Evolutionary conservation across 2,797 vertebrate genomes (phyloP).

Genomic region (Austrolebias charrua): DNA sequence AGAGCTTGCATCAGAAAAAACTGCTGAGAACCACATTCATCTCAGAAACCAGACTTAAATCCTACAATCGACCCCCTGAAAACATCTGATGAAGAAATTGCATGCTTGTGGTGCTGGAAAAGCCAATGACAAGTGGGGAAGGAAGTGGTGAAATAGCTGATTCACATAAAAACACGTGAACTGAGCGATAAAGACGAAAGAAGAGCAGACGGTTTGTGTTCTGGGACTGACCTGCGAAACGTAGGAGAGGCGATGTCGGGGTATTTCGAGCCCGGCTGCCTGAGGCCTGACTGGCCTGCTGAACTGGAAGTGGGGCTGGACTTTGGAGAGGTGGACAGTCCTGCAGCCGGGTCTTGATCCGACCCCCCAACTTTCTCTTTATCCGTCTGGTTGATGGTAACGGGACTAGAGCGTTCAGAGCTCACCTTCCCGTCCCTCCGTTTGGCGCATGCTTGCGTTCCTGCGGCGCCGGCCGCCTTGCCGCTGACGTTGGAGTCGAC

Average conservation of each 20-base stretch:
- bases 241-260: slow-evolving; percentile 98
- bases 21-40: slow-evolving; percentile 16
- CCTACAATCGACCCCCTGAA: slow-evolving; percentile 7
- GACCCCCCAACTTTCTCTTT: slow-evolving; percentile 90
- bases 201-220: slow-evolving; percentile 2
- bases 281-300: slow-evolving; percentile 85
- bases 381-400: slow-evolving; percentile 91
- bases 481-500: slow-evolving; percentile 91
- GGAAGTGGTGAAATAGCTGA: slow-evolving; percentile 56
- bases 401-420: slow-evolving; percentile 89
- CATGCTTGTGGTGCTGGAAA: background rate
- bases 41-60: slow-evolving; percentile 2
- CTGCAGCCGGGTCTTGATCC: slow-evolving; percentile 85
- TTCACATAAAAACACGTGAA: slow-evolving; percentile 45
- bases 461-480: slow-evolving; percentile 83
- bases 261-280: slow-evolving; percentile 95
- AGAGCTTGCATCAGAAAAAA: slow-evolving; percentile 6
- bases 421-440: slow-evolving; percentile 89
- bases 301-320: slow-evolving; percentile 90
- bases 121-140: slow-evolving; percentile 4
- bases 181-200: slow-evolving; percentile 45
- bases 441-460: slow-evolving; percentile 77
- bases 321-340: slow-evolving; percentile 90
- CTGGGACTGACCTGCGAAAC: slow-evolving; percentile 90
- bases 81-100: background rate